A percentile compares a stretch with the other conserved stretches of the same genome.
Evolutionary conservation across 2,888 invertebrate genomes (phyloP).

Genomic region (Megaustenia siamemsis): DNA sequence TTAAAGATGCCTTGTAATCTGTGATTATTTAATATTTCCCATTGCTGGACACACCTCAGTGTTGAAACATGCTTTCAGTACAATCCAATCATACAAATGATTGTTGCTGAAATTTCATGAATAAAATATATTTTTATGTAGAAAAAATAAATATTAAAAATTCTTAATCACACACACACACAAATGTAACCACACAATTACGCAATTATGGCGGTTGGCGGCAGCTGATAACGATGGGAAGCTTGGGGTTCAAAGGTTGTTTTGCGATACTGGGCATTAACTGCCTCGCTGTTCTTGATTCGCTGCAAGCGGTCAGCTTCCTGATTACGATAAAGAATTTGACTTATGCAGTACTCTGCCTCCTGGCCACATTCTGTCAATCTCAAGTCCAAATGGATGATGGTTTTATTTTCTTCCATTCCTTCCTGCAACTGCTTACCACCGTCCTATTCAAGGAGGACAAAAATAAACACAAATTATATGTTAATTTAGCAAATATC

Average conservation of each 20-base stretch:
- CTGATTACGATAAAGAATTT: conserved; percentile 77
- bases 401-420: conserved; percentile 78
- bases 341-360: conserved; percentile 79
- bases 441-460: conserved; percentile 78
- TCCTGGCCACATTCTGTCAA: conserved; percentile 80
- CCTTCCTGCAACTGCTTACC: conserved; percentile 80
- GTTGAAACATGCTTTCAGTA: no score
- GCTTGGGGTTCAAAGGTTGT: conserved; percentile 70
- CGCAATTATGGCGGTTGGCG: conserved; percentile 42
- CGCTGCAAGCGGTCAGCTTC: conserved; percentile 74
- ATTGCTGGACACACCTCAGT: no score
- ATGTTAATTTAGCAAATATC: no score
- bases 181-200: no score
- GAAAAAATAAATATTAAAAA: no score
- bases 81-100: no score
- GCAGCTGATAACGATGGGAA: conserved; percentile 68
- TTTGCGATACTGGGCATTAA: conserved; percentile 57
- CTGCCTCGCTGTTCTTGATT: conserved; percentile 61
- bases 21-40: no score
- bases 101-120: no score
- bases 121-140: no score
- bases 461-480: background rate
- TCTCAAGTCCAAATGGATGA: conserved; percentile 78
- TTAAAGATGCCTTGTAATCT: no score
- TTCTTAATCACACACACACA: no score